These are phyloP conservation scores for Callorhinus ursinus DNA, from an alignment of 2,113 vertebrate genomes.

Conservation along the genomic window DNA sequence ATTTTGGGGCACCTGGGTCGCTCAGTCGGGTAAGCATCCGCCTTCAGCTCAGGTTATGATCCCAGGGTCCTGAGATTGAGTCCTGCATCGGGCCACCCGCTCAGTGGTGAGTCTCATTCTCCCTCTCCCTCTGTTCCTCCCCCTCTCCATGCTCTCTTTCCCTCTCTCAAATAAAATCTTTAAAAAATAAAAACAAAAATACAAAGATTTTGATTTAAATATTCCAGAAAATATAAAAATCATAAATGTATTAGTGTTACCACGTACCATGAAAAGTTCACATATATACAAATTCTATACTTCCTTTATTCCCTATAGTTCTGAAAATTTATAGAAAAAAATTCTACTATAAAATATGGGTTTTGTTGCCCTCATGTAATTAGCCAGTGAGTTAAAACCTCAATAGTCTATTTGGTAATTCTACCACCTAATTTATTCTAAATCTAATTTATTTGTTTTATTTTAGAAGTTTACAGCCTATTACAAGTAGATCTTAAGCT, in stretches of 20 bases:
- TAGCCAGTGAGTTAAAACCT: not conserved
- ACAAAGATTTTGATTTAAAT: not conserved
- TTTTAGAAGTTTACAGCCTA: not conserved
- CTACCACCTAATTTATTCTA: not conserved
- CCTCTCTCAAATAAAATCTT: not conserved
- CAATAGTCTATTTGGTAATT: not conserved
- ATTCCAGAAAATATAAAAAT: not conserved
- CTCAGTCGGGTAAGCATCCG: too few relatives aligned
- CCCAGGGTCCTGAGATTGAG: too few relatives aligned
- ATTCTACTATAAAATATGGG: not conserved
- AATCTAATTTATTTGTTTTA: not conserved
- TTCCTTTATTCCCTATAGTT: not conserved
- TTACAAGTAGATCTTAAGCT: not conserved
- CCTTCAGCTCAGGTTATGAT: too few relatives aligned
- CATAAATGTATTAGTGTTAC: not conserved
- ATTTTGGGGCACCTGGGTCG: not conserved
- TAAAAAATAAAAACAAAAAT: not conserved
- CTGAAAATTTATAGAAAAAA: not conserved
- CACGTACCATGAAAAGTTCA: not conserved
- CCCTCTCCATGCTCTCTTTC: too few relatives aligned
- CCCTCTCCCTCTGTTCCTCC: too few relatives aligned
- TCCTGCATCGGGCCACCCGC: too few relatives aligned
- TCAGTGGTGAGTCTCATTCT: too few relatives aligned
- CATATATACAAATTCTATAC: not conserved
- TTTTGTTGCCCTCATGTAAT: not conserved